Percentiles rank a stretch among this genome's conserved stretches.
Evolutionary conservation across 2,113 vertebrate species (phyloP).

Genomic region (Saguinus imperator): DNA sequence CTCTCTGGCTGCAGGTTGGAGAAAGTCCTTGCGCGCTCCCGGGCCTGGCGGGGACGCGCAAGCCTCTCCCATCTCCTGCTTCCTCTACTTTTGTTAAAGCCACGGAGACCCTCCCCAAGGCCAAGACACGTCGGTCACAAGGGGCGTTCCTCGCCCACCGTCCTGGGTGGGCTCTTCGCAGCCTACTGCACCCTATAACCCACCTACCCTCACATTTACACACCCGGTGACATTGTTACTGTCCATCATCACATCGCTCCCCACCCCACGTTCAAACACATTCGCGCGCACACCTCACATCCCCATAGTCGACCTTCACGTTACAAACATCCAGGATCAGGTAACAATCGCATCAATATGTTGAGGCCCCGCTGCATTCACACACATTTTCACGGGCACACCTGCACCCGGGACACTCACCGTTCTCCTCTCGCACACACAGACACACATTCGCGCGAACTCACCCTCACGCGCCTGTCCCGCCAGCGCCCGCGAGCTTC

Average conservation of each 20-base stretch:
- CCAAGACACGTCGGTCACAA: not conserved
- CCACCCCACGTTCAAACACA: not conserved
- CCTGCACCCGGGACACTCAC: not conserved
- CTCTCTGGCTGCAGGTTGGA: slow-evolving; percentile 78
- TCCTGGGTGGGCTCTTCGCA: not conserved
- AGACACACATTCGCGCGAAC: not conserved
- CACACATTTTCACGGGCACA: slow-evolving; percentile 6
- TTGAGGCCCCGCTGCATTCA: not conserved
- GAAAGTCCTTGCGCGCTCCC: slow-evolving; percentile 82
- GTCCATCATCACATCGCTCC: not conserved
- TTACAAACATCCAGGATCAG: not conserved
- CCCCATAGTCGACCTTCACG: not conserved
- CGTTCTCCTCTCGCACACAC: not conserved
- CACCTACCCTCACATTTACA: not conserved
- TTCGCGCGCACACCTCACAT: not conserved
- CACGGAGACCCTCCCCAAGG: slow-evolving; percentile 68
- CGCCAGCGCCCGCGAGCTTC: not conserved
- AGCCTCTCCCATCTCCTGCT: slow-evolving; percentile 85
- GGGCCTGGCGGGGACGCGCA: slow-evolving; percentile 81
- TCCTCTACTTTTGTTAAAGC: slow-evolving; percentile 82
- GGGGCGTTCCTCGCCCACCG: not conserved
- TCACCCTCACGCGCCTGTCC: slow-evolving; percentile 60
- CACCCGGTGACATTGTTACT: not conserved
- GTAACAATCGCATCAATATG: not conserved
- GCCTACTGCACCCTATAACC: not conserved